Evolutionary conservation across 2,888 invertebrate species (phyloP).

Genomic region (Nomada hirtipes): DNA sequence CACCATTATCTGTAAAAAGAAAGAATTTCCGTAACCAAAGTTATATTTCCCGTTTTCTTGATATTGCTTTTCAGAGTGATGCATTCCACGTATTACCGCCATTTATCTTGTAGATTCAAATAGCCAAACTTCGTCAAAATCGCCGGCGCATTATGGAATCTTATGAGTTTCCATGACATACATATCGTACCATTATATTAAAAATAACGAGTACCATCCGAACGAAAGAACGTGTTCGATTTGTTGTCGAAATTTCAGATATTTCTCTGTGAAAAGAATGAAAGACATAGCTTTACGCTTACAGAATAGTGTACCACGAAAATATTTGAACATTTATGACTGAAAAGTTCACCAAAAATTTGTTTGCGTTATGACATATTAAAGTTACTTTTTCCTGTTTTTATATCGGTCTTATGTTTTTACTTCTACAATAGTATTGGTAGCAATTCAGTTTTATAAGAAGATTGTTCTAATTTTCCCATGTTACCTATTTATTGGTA

Average conservation of each 20-base stretch:
- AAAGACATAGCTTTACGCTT: background rate
- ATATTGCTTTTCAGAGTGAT: background rate
- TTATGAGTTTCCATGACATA: background rate
- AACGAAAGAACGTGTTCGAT: background rate
- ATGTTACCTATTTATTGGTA: background rate
- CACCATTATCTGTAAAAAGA: background rate
- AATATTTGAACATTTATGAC: background rate
- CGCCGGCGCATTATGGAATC: background rate
- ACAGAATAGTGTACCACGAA: background rate
- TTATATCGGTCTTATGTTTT: too few species aligned
- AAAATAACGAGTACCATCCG: background rate
- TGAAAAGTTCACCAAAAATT: background rate
- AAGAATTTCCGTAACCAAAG: background rate
- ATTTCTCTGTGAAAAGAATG: background rate
- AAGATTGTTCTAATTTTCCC: background rate
- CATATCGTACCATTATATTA: background rate
- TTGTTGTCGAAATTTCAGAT: background rate
- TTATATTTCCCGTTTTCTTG: background rate
- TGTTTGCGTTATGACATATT: too few species aligned
- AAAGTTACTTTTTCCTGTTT: too few species aligned
- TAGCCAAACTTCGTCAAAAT: background rate
- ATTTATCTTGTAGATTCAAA: constrained; percentile 14
- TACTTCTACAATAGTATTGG: too few species aligned
- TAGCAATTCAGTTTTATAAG: background rate
- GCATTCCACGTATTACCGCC: constrained; percentile 2